Evolutionary conservation across 2,888 invertebrate genomes (phyloP).

Genomic region (Ganaspis brasiliensis): DNA sequence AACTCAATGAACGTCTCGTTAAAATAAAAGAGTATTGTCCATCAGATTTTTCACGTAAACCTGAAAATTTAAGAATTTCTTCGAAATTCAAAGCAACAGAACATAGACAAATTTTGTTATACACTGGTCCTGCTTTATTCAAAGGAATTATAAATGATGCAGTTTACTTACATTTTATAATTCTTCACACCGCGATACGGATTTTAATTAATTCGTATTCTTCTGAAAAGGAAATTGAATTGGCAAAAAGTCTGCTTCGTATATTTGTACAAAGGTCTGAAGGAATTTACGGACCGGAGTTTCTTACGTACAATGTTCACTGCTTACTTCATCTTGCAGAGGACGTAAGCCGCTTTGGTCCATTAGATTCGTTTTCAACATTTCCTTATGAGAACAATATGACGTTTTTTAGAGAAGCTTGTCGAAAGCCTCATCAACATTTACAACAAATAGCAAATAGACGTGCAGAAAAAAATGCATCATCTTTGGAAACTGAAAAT

Average conservation of each 20-base stretch:
- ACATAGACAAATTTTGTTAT: slow-evolving; percentile 63
- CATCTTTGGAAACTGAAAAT: background rate
- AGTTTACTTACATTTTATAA: slow-evolving; percentile 62
- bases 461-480: slow-evolving; percentile 7
- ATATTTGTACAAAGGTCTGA: slow-evolving; percentile 47
- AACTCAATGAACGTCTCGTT: slow-evolving; percentile 36
- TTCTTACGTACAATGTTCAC: slow-evolving; percentile 67
- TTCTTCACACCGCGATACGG: slow-evolving; percentile 61
- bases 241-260: slow-evolving; percentile 46
- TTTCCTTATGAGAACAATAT: slow-evolving; percentile 55
- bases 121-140: slow-evolving; percentile 65
- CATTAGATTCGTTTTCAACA: slow-evolving; percentile 53
- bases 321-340: slow-evolving; percentile 62
- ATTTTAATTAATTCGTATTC: slow-evolving; percentile 54
- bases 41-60: slow-evolving; percentile 44
- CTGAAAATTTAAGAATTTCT: slow-evolving; percentile 38
- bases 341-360: slow-evolving; percentile 60
- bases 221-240: slow-evolving; percentile 46
- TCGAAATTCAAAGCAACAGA: slow-evolving; percentile 66
- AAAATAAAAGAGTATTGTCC: slow-evolving; percentile 43
- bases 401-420: slow-evolving; percentile 38
- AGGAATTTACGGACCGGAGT: slow-evolving; percentile 57
- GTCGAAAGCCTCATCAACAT: slow-evolving; percentile 46
- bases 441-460: slow-evolving; percentile 47
- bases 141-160: slow-evolving; percentile 53